Percentiles rank a stretch among this genome's conserved stretches.
phyloP scores from a whole-genome alignment of 2,888 invertebrate species.

The Esperia sulphurella region DNA sequence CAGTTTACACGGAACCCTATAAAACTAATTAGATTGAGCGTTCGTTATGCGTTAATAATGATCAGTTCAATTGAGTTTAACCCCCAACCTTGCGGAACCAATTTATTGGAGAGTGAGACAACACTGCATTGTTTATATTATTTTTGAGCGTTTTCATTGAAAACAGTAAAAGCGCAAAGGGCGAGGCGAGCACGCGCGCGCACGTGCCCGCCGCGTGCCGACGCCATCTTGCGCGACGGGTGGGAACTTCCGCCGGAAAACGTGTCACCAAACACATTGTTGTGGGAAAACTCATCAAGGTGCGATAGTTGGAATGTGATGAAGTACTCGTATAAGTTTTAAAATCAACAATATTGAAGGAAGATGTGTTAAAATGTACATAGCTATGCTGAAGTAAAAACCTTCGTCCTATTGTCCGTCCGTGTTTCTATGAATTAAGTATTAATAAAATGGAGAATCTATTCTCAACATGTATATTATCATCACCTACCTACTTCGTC shows the following conservation, averaged over 20 bases:
- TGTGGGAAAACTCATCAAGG: slow-evolving; percentile 61
- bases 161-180: slow-evolving; percentile 59
- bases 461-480: too few species aligned
- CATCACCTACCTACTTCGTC: too few species aligned
- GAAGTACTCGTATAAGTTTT: background rate
- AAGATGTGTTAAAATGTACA: too few species aligned
- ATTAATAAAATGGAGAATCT: too few species aligned
- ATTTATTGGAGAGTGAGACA: slow-evolving; percentile 66
- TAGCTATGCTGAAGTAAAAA: too few species aligned
- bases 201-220: slow-evolving; percentile 51
- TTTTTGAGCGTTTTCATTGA: slow-evolving; percentile 72
- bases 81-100: slow-evolving; percentile 61
- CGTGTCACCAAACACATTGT: slow-evolving; percentile 49
- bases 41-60: slow-evolving; percentile 55
- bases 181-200: slow-evolving; percentile 37
- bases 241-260: slow-evolving; percentile 68
- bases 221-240: slow-evolving; percentile 58
- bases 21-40: background rate
- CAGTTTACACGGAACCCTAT: background rate
- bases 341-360: background rate
- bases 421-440: too few species aligned
- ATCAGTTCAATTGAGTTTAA: slow-evolving; percentile 72
- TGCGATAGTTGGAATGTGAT: slow-evolving; percentile 12
- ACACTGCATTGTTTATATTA: slow-evolving; percentile 62
- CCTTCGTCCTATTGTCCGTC: too few species aligned